Evolutionary conservation across 2,797 vertebrate species (phyloP).

Genomic region (Typhlichthys subterraneus): DNA sequence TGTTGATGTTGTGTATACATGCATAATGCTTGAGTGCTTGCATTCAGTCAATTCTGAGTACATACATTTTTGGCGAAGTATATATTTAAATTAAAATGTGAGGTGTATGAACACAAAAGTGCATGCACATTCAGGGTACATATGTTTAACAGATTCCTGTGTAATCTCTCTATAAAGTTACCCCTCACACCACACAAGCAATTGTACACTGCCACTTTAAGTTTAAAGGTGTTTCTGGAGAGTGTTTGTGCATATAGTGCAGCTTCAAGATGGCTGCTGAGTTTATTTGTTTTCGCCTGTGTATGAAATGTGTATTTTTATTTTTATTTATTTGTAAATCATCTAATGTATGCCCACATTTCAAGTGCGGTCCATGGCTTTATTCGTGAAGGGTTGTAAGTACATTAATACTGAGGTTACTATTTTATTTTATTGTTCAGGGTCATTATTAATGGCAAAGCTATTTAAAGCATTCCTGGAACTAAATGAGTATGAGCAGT

Average conservation of each 20-base stretch:
- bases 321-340: constrained; percentile 48
- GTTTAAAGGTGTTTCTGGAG: constrained; percentile 20
- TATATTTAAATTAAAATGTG: too few relatives aligned
- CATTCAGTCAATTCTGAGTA: too few relatives aligned
- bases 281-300: constrained; percentile 24
- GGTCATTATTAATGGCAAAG: constrained; percentile 8
- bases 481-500: neutral
- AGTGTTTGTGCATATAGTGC: constrained; percentile 34
- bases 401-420: constrained; percentile 49
- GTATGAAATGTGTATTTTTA: constrained; percentile 14
- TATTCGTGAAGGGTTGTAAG: constrained; percentile 52
- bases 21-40: too few relatives aligned
- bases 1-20: too few relatives aligned
- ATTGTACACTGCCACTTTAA: neutral
- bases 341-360: constrained; percentile 32
- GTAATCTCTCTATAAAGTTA: too few relatives aligned
- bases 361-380: constrained; percentile 53
- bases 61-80: too few relatives aligned
- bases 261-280: constrained; percentile 36
- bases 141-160: too few relatives aligned
- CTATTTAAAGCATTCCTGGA: neutral
- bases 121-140: too few relatives aligned
- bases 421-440: constrained; percentile 28
- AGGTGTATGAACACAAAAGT: too few relatives aligned
- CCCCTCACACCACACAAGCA: too few relatives aligned